These are phyloP conservation scores for Upupa epops DNA, from an alignment of 2,113 vertebrate species.

Conservation along the genomic window DNA sequence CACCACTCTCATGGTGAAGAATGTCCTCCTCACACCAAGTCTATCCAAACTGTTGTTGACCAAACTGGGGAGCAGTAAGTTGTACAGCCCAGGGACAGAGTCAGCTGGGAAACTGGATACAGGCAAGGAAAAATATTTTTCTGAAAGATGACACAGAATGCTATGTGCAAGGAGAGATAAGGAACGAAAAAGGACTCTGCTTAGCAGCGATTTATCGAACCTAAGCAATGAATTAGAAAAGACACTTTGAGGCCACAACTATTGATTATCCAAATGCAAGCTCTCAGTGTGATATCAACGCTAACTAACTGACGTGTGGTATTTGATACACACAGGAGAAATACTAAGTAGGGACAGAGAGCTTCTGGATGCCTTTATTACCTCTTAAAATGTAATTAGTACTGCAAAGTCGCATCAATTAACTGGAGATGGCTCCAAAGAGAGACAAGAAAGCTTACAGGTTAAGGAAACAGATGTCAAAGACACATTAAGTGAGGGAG, in stretches of 20 bases:
- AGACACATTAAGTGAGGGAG: neutral
- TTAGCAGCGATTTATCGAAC: neutral
- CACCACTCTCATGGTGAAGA: no score
- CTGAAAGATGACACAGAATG: neutral
- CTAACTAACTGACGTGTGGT: neutral
- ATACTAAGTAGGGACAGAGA: neutral
- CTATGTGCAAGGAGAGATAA: neutral
- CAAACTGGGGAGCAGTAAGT: neutral
- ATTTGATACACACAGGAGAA: neutral
- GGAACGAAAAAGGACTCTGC: neutral
- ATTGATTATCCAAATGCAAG: neutral
- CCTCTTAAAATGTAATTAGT: neutral
- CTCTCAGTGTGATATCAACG: neutral
- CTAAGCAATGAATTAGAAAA: neutral
- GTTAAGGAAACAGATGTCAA: neutral
- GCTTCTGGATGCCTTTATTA: neutral
- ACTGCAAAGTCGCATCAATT: neutral
- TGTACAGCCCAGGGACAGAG: neutral
- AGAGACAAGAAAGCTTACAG: neutral
- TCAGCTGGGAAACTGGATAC: neutral
- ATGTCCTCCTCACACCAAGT: no score
- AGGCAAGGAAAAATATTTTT: neutral
- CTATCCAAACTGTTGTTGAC: no score
- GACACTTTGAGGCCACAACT: neutral
- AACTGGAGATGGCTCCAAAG: neutral